Evolutionary conservation across 2,888 invertebrate genomes (phyloP), one percentile per base, ranked within the genome.

Genomic region (Stenoptilia bipunctidactyla): DNA sequence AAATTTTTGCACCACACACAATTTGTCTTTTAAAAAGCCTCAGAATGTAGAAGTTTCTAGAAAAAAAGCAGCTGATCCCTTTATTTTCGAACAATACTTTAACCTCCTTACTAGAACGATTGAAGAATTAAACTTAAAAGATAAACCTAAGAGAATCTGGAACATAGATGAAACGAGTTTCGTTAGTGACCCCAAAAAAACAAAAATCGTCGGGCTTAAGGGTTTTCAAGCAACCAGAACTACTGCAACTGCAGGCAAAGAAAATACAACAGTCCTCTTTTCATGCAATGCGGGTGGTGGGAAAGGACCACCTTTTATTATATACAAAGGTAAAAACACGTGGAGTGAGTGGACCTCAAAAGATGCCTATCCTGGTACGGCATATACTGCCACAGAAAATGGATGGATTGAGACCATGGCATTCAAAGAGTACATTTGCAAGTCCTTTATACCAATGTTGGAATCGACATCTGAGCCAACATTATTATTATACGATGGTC

Each of bases 401-500:
- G 53, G 57, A 10, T 55, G 53, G 57, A 59, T 55, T 56, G 48
- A 56, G 42, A 43, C 45, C 9, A 42, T 14, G 1, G 25, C 43
- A 10, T 43, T 42, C 34, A 6, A 36, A 9, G 20, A 20, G 12
- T 37, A 6, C 25, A 15, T 37, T 13, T 10, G n/a, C 15, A 37
- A 37, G 13, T 10, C n/a, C 12, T 27, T 37, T 13, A 5, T 37
- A 13, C n/a, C n/a, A 37, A 27, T 27, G 8, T 2, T 37, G 8
- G 37, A 13, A 5, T 10, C 15, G 12, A 13, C 8, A 25, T 20
- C 20, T 20, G 20, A 20, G 4, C 37, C 37, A 13, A 13, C 20
- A 5, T 13, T 37, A 5, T 8, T 37, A 6, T 9, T 27, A 6
- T 37, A 37, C 13, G 37, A 37, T 20, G 38, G 15, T 9, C 38